Percentiles rank a stretch among this genome's conserved stretches.
These are phyloP conservation scores for Eudemis profundana DNA, from an alignment of 2,888 invertebrate genomes.

Conservation along the genomic window DNA sequence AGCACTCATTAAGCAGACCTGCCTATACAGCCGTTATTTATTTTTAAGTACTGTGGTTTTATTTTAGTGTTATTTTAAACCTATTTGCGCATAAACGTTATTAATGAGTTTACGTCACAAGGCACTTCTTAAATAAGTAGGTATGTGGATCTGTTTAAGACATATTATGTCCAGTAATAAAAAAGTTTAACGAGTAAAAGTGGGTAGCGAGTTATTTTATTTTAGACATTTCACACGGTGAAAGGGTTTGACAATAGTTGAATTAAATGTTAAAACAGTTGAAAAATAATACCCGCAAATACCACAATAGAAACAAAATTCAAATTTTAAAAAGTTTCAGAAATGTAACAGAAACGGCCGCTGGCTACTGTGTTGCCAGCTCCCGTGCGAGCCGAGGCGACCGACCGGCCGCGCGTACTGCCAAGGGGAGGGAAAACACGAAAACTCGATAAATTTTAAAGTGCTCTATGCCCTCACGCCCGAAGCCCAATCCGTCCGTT, in stretches of 20 bases:
- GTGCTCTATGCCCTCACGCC: slow-evolving; percentile 67
- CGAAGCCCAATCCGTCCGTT: slow-evolving; percentile 61
- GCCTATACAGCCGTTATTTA: slow-evolving; percentile 29
- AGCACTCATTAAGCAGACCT: slow-evolving; percentile 46
- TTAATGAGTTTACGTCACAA: too few relatives aligned
- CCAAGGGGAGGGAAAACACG: slow-evolving; percentile 63
- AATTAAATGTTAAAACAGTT: background rate
- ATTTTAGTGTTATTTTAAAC: background rate
- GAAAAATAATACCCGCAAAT: slow-evolving; percentile 6
- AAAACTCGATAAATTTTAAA: slow-evolving; percentile 83
- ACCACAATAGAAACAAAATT: slow-evolving; percentile 40
- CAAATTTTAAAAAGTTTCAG: slow-evolving; percentile 46
- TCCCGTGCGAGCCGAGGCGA: slow-evolving; percentile 30
- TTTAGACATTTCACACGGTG: too few relatives aligned
- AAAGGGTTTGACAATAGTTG: background rate
- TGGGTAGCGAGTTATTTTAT: too few relatives aligned
- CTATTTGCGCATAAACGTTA: too few relatives aligned
- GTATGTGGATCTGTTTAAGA: too few relatives aligned
- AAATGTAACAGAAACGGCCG: slow-evolving; percentile 48
- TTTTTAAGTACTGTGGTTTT: background rate
- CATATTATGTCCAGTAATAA: too few relatives aligned
- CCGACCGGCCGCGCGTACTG: slow-evolving; percentile 30
- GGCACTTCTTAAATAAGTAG: too few relatives aligned
- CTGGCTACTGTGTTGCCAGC: slow-evolving; percentile 42
- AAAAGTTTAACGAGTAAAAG: too few relatives aligned